These are phyloP conservation scores for Orthosia incerta DNA, from an alignment of 2,888 invertebrate species.

Conservation along the genomic window DNA sequence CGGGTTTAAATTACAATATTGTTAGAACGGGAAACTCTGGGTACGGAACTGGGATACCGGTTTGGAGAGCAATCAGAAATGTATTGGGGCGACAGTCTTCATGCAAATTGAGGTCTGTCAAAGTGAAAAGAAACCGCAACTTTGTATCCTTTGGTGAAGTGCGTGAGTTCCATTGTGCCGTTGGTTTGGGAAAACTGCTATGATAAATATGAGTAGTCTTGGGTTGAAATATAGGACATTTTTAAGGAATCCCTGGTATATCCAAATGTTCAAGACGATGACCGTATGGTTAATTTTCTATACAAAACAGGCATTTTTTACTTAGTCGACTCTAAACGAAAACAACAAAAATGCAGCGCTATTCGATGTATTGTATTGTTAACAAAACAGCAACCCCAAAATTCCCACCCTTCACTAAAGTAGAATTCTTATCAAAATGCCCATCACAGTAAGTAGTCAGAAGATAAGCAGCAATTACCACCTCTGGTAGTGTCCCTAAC, in stretches of 20 bases:
- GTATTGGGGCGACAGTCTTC: not conserved
- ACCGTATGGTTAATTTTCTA: too few species aligned
- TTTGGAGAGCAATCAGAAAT: not conserved
- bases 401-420: not conserved
- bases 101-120: not conserved
- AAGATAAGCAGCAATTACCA: slow-evolving; percentile 8
- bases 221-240: not conserved
- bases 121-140: not conserved
- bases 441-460: not conserved
- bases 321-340: not conserved
- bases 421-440: not conserved
- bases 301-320: not conserved
- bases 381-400: not conserved
- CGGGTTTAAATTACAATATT: slow-evolving; percentile 10
- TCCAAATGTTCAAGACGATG: too few species aligned
- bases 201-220: not conserved
- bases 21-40: slow-evolving; percentile 3
- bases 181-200: not conserved
- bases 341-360: not conserved
- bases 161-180: not conserved
- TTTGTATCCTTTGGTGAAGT: too few species aligned
- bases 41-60: not conserved
- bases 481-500: not conserved
- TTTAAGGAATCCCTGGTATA: not conserved
- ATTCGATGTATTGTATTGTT: not conserved